A percentile compares a stretch with the other conserved stretches of the same genome.
Conservation (phyloP, 2,888 invertebrate species). For the Pheosia tremula region DNA sequence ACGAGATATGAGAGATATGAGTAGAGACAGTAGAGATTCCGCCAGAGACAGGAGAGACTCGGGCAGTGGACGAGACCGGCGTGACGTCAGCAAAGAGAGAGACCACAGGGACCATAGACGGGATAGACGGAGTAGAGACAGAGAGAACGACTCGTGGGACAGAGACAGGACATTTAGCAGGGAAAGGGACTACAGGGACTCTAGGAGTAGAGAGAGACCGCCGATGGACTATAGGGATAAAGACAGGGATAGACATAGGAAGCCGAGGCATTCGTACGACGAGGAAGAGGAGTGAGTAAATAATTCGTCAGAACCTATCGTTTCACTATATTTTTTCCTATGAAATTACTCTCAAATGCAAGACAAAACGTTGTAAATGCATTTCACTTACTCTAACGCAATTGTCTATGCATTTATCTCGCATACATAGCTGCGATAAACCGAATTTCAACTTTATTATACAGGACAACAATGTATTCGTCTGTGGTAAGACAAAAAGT, state of each 20-base stretch:
- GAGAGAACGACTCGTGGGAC: conserved; percentile 71
- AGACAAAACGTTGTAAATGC: too few species aligned
- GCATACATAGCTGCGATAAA: too few species aligned
- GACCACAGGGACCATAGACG: conserved; percentile 65
- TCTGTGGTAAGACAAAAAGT: too few species aligned
- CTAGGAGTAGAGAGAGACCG: conserved; percentile 77
- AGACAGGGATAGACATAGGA: conserved; percentile 81
- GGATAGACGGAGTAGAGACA: conserved; percentile 64
- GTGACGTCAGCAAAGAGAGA: conserved; percentile 68
- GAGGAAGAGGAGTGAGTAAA: conserved; percentile 88
- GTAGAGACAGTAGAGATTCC: conserved; percentile 74
- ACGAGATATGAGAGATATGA: conserved; percentile 68
- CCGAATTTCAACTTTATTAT: too few species aligned
- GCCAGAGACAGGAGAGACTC: conserved; percentile 62
- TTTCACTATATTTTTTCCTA: too few species aligned
- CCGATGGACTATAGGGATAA: conserved; percentile 78
- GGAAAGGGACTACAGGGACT: conserved; percentile 70
- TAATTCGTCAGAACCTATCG: not conserved
- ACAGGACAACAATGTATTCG: too few species aligned
- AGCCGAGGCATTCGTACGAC: conserved; percentile 87
- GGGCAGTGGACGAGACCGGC: conserved; percentile 75
- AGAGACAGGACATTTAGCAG: conserved; percentile 77
- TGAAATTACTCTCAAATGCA: too few species aligned
- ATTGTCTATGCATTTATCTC: too few species aligned
- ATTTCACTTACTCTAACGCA: too few species aligned